Percentiles rank a stretch among this genome's conserved stretches.
phyloP scores from a whole-genome alignment of 1,140 invertebrate species.

The Pseudoatta argentina region DNA sequence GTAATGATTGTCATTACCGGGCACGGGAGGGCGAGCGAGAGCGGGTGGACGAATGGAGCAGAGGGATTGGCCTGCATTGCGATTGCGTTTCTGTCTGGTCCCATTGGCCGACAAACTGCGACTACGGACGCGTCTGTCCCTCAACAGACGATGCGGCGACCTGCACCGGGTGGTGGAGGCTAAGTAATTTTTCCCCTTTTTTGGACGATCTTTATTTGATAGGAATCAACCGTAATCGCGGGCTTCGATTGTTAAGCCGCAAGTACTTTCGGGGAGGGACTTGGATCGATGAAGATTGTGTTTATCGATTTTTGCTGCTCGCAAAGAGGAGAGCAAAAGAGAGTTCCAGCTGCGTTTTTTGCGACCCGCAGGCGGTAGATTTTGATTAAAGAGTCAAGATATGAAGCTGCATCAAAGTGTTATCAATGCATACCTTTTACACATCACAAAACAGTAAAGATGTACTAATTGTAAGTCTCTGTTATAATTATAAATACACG shows the following conservation, averaged over 20 bases:
- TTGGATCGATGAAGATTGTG: conserved; percentile 53
- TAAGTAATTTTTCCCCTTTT: conserved; percentile 68
- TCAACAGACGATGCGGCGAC: conserved; percentile 64
- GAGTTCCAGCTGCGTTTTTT: conserved; percentile 14
- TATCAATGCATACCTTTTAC: conserved; percentile 15
- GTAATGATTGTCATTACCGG: conserved; percentile 85
- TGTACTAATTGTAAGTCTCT: background rate
- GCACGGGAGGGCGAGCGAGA: conserved; percentile 78
- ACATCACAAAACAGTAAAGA: background rate
- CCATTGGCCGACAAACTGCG: conserved; percentile 81
- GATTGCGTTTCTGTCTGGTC: conserved; percentile 81
- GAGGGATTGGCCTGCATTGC: conserved; percentile 80
- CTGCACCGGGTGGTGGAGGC: conserved; percentile 63
- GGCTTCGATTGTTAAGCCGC: conserved; percentile 39
- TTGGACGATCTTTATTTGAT: conserved; percentile 54
- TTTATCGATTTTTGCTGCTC: conserved; percentile 60
- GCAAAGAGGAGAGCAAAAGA: background rate
- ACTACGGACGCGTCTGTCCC: conserved; percentile 72
- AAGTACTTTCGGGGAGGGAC: conserved; percentile 18
- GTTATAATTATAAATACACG: background rate
- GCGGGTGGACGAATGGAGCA: conserved; percentile 75
- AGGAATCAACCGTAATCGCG: conserved; percentile 43
- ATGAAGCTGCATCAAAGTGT: conserved; percentile 23
- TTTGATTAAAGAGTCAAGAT: conserved; percentile 50
- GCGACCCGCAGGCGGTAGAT: conserved; percentile 28